Percentiles rank a stretch among this genome's conserved stretches.
Evolutionary conservation across 1,140 invertebrate genomes (phyloP).

Genomic region (Daktulosphaira vitifoliae): DNA sequence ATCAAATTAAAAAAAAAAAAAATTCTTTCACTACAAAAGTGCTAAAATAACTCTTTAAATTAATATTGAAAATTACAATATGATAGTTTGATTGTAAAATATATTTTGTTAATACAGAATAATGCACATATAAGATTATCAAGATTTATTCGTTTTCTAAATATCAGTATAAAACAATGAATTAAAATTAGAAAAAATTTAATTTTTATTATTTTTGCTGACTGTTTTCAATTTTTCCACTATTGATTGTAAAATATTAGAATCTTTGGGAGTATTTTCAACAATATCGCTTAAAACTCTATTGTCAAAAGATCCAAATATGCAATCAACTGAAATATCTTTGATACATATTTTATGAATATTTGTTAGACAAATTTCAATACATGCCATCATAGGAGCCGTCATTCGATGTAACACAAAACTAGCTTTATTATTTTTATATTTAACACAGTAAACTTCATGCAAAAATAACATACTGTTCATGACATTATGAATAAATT

Average conservation of each 20-base stretch:
- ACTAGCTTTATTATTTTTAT: constrained; percentile 8
- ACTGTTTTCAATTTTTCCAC: constrained; percentile 1
- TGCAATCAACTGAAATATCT: background rate
- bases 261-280: background rate
- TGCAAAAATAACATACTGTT: background rate
- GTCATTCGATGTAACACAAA: constrained; percentile 15
- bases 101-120: no score
- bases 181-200: no score
- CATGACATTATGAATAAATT: constrained; percentile 11
- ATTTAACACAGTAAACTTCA: background rate
- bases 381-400: background rate
- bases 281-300: background rate
- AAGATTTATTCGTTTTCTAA: no score
- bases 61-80: no score
- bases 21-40: no score
- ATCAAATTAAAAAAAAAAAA: no score
- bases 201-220: no score
- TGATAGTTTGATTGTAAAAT: no score
- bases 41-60: no score
- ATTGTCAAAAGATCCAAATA: background rate
- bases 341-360: constrained; percentile 16
- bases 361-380: constrained; percentile 6
- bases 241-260: constrained; percentile 8
- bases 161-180: no score
- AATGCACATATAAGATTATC: no score